Evolutionary conservation across 1,140 invertebrate genomes (phyloP).

Genomic region (Atopsyche davidsoni): DNA sequence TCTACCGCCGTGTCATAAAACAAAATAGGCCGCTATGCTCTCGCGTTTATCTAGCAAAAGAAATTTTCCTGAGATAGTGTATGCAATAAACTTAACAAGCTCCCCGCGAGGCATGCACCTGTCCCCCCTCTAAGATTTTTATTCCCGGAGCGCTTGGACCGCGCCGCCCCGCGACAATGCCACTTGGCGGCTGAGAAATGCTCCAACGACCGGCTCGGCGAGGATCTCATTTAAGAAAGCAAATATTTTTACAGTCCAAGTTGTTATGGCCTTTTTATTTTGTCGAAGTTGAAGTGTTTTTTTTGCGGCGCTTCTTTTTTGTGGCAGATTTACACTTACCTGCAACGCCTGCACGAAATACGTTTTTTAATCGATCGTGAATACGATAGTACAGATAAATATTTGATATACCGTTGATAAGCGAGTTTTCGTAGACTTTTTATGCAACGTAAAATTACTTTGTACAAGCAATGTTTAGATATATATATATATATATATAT

Average conservation of each 20-base stretch:
- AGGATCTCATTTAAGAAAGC: neutral
- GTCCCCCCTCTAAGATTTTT: constrained; percentile 1
- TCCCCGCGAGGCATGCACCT: constrained; percentile 1
- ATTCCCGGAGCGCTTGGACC: neutral
- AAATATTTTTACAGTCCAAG: neutral
- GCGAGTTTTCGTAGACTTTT: too few relatives aligned
- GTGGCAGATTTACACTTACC: too few relatives aligned
- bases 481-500: too few relatives aligned
- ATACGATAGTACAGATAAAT: too few relatives aligned
- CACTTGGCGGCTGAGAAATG: neutral
- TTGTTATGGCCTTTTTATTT: neutral
- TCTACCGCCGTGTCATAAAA: constrained; percentile 27
- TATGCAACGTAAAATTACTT: too few relatives aligned
- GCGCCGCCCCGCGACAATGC: neutral
- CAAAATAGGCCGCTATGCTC: constrained; percentile 27
- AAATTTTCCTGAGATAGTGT: constrained; percentile 27
- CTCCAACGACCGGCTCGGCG: neutral
- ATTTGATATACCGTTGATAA: too few relatives aligned
- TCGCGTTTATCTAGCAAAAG: constrained; percentile 28
- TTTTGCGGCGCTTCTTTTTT: too few relatives aligned
- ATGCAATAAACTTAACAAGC: constrained; percentile 29
- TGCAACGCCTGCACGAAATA: too few relatives aligned
- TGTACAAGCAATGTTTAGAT: too few relatives aligned
- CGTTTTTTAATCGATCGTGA: too few relatives aligned
- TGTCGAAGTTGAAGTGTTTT: neutral